phyloP scores from a whole-genome alignment of 2,113 vertebrate species.

The Meriones unguiculatus region DNA sequence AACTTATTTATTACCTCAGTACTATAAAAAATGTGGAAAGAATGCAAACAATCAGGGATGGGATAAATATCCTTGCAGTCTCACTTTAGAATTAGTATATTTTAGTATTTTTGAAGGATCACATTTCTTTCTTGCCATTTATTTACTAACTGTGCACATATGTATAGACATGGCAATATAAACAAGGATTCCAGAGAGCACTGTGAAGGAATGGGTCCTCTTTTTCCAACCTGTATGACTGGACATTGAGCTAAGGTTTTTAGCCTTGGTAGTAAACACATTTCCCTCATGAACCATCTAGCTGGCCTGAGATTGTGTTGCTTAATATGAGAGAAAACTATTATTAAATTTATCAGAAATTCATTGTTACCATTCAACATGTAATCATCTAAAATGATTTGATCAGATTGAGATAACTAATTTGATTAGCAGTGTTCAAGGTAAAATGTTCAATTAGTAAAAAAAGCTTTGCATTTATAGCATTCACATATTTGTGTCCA shows the following conservation, averaged over 20 bases:
- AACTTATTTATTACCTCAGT: not conserved
- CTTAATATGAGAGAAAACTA: not conserved
- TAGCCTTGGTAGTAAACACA: not conserved
- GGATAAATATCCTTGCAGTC: not conserved
- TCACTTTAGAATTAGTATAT: constrained; percentile 10
- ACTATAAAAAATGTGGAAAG: not conserved
- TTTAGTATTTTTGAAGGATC: not conserved
- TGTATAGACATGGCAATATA: not conserved
- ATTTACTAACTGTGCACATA: not conserved
- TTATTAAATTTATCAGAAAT: not conserved
- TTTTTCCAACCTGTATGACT: not conserved
- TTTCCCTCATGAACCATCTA: not conserved
- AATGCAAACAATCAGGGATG: not conserved
- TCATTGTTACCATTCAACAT: not conserved
- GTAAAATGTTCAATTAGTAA: not conserved
- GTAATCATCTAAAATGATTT: not conserved
- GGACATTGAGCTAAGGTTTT: not conserved
- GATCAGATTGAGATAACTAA: not conserved
- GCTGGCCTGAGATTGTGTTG: not conserved
- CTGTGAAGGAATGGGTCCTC: not conserved
- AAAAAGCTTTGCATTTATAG: not conserved
- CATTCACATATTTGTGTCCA: not conserved
- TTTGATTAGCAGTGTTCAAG: not conserved
- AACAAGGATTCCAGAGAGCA: accelerated
- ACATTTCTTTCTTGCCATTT: not conserved